Conservation (phyloP, 2,113 vertebrate genomes). For the Gyps fulvus region DNA sequence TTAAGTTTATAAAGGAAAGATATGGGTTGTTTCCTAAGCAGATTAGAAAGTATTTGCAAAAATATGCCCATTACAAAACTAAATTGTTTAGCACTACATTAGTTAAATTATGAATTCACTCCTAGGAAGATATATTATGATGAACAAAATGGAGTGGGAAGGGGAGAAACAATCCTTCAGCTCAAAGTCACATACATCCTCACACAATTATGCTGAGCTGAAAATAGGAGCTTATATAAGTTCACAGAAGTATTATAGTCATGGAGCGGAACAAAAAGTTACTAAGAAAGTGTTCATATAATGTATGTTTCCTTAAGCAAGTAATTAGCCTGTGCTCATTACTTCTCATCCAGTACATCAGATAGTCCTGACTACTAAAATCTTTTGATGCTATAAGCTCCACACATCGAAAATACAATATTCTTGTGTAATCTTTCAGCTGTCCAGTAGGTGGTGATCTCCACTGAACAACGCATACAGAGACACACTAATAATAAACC, state of each 20-base stretch:
- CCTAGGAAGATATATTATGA: background rate
- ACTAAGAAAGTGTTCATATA: background rate
- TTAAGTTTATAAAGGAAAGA: background rate
- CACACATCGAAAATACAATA: background rate
- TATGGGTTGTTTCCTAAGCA: background rate
- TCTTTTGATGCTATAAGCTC: background rate
- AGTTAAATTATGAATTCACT: background rate
- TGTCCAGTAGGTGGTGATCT: background rate
- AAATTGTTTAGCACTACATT: background rate
- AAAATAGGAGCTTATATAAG: background rate
- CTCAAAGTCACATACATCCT: background rate
- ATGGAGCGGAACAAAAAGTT: background rate
- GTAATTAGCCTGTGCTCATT: background rate
- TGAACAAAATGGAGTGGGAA: background rate
- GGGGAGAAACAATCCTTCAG: background rate
- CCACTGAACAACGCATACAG: background rate
- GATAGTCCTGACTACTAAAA: background rate
- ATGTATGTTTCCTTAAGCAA: background rate
- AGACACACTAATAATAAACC: accelerated
- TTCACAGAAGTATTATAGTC: background rate
- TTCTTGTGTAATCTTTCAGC: background rate
- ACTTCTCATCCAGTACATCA: background rate
- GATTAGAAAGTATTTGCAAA: background rate
- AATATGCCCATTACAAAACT: background rate
- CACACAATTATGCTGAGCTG: background rate